Conservation (phyloP, 2,888 invertebrate species). For the Zootermopsis nevadensis region DNA sequence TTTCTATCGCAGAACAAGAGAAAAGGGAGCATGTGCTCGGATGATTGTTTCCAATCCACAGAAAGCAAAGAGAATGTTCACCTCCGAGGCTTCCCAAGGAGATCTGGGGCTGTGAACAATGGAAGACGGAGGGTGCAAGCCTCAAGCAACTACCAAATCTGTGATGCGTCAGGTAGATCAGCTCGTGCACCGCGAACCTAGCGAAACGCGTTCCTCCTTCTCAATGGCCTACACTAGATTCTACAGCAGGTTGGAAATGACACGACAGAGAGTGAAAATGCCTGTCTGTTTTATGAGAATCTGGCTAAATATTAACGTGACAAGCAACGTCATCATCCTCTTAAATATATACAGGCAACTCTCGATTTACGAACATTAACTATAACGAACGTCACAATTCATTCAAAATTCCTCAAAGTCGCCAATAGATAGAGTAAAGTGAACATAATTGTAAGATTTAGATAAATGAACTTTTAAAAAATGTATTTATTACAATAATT, state of each 20-base stretch:
- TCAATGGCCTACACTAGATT: not conserved
- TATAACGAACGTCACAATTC: no score
- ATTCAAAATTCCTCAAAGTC: no score
- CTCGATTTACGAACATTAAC: no score
- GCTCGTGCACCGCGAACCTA: not conserved
- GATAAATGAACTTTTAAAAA: no score
- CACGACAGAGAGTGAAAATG: no score
- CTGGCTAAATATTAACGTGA: no score
- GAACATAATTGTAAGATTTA: no score
- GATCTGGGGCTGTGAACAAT: slow-evolving; percentile 26
- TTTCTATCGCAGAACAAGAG: slow-evolving; percentile 17
- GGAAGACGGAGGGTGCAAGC: slow-evolving; percentile 31
- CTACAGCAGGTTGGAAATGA: not conserved
- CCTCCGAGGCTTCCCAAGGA: slow-evolving; percentile 1
- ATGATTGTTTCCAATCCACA: slow-evolving; percentile 39
- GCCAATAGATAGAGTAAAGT: no score
- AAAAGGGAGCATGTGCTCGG: slow-evolving; percentile 28
- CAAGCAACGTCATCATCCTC: no score
- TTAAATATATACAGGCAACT: no score
- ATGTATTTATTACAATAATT: no score
- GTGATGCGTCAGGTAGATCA: not conserved
- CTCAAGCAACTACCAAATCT: not conserved
- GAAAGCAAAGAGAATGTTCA: slow-evolving; percentile 30
- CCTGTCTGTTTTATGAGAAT: no score
- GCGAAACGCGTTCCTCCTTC: not conserved